These are phyloP conservation scores for Amiota communis DNA, from an alignment of 2,888 invertebrate species.

Conservation along the genomic window DNA sequence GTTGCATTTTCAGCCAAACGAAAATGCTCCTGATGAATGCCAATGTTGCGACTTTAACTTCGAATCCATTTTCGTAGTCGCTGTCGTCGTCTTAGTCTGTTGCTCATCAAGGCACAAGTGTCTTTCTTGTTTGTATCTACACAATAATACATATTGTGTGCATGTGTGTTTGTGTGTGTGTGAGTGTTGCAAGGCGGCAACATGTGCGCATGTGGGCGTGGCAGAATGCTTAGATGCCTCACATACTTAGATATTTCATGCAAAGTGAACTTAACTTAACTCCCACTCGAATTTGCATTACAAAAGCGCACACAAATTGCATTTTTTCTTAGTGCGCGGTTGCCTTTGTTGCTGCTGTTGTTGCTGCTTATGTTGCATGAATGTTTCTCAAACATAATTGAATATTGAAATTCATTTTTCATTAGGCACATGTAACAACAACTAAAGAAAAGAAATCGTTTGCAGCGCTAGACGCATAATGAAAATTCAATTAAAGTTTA, in stretches of 20 bases:
- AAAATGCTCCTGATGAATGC: slow-evolving; percentile 56
- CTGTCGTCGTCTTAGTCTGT: too few relatives aligned
- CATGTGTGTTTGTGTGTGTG: slow-evolving; percentile 24
- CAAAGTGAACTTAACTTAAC: slow-evolving; percentile 52
- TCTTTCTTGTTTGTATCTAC: slow-evolving; percentile 20
- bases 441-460: background rate
- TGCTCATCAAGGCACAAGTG: slow-evolving; percentile 47
- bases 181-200: too few relatives aligned
- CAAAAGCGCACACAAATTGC: slow-evolving; percentile 65
- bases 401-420: slow-evolving; percentile 67
- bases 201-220: slow-evolving; percentile 52
- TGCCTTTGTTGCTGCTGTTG: slow-evolving; percentile 14
- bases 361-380: slow-evolving; percentile 16
- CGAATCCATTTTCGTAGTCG: too few relatives aligned
- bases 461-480: slow-evolving; percentile 53
- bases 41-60: slow-evolving; percentile 46
- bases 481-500: slow-evolving; percentile 66
- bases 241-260: background rate
- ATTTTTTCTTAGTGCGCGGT: slow-evolving; percentile 30
- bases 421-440: slow-evolving; percentile 33
- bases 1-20: background rate
- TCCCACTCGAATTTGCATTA: slow-evolving; percentile 66
- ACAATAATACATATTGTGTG: slow-evolving; percentile 42
- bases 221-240: slow-evolving; percentile 41
- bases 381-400: slow-evolving; percentile 49